Conservation (phyloP, 2,797 vertebrate species). For the Pangasius mekongensis region DNA sequence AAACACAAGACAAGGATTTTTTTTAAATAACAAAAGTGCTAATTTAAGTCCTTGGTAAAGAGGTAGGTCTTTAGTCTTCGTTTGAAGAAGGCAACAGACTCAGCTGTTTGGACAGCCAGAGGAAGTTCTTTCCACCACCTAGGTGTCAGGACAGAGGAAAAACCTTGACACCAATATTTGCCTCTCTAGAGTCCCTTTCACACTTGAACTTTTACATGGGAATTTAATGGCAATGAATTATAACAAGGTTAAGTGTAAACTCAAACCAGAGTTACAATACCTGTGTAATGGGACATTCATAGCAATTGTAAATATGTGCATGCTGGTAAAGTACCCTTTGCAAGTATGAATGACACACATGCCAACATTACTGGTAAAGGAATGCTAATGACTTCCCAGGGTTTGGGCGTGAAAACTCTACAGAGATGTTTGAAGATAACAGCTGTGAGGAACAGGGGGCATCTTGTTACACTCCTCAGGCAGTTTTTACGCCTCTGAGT, state of each 20-base stretch:
- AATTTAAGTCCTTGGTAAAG: background rate
- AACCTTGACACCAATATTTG: background rate
- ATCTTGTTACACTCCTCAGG: slow-evolving; percentile 45
- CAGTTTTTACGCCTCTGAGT: slow-evolving; percentile 52
- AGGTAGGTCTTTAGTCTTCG: background rate
- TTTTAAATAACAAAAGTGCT: background rate
- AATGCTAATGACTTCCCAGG: background rate
- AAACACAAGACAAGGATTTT: background rate
- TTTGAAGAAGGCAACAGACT: background rate
- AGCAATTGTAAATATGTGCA: background rate
- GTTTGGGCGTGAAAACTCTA: background rate
- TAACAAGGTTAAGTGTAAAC: background rate
- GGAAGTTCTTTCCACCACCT: background rate
- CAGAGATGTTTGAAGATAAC: slow-evolving; percentile 51
- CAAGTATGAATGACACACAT: slow-evolving; percentile 3
- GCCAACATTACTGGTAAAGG: background rate
- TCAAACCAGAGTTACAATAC: background rate
- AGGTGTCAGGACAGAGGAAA: background rate
- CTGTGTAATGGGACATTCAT: background rate
- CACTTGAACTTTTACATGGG: background rate
- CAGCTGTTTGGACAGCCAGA: background rate
- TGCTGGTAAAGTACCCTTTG: background rate
- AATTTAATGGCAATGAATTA: background rate
- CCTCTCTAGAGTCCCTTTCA: background rate
- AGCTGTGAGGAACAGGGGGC: slow-evolving; percentile 56